Base-by-base conservation (phyloP, 2,888 invertebrate species). In the Nezara viridula region DNA sequence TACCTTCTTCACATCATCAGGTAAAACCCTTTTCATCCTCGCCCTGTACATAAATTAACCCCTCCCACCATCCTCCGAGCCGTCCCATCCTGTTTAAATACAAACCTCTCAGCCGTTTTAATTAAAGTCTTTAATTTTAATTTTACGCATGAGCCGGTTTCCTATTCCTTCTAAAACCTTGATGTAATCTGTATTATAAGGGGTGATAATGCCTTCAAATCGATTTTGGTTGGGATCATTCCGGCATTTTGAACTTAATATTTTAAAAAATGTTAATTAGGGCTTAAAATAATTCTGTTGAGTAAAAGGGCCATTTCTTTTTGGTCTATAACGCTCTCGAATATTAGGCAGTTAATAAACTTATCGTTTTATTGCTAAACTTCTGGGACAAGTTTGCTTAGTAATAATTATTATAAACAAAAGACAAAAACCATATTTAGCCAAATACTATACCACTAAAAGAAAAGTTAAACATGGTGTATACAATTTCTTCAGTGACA, bases 1-100 rank as follows among this genome's bases (percentile, higher is more conserved):
- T 81, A 81, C 81, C 81, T 81, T 81, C 81, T 81, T 81, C 81
- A 81, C 81, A 81, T 81, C 81, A 81, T 81, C 81, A 47, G 44
- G 40, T 81, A n/a, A n/a, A 81, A 81, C n/a, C 81, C 81, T 81
- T 81, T 47, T 44, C 81, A 81, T 81, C 81, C 81, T 81, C 44
- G n/a, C 44, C 44, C 81, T 12, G 81, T 81, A 44, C 81, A 81
- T 81, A 81, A 81, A 81, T 81, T 81, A 81, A 81, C 40, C 81
- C 81, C 44, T 7, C 81, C 37, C 44, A 2, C 37, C 73, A 40
- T 81, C 21, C 44, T 44, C 9, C n/a, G 37, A 19, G n/a, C 81
- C 44, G 81, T n/a, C 81, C 44, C 44, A 24, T 81, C 14, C 44
- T 81, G 81, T 81, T 81, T 81, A 81, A 81, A 81, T 81, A 81